A percentile compares a stretch with the other conserved stretches of the same genome.
These are phyloP conservation scores for Xestobium rufovillosum DNA, from an alignment of 2,888 invertebrate species.

Conservation along the genomic window DNA sequence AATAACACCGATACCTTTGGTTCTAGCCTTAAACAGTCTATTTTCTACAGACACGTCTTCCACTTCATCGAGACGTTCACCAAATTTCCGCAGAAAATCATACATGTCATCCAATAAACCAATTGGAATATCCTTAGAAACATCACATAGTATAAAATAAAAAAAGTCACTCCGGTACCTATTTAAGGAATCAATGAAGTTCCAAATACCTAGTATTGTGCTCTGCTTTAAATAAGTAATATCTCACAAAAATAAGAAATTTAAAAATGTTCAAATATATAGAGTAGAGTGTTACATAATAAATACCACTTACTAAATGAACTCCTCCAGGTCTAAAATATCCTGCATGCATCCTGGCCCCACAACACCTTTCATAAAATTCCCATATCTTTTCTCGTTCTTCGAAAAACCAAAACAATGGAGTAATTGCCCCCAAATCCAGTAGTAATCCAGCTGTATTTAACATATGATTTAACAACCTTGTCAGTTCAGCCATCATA, in stretches of 20 bases:
- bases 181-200: not conserved
- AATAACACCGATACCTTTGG: conserved; percentile 65
- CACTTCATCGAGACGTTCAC: conserved; percentile 72
- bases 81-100: conserved; percentile 58
- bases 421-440: conserved; percentile 81
- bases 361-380: conserved; percentile 74
- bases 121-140: conserved; percentile 55
- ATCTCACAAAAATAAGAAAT: too few relatives aligned
- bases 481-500: conserved; percentile 55
- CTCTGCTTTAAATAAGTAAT: not conserved
- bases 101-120: conserved; percentile 76
- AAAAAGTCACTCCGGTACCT: not conserved
- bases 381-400: conserved; percentile 83
- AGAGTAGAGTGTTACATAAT: not conserved
- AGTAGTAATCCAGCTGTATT: conserved; percentile 62
- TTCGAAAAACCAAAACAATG: conserved; percentile 87
- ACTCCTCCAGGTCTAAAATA: conserved; percentile 83
- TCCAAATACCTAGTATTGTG: not conserved
- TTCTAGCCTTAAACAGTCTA: conserved; percentile 64
- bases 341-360: conserved; percentile 75
- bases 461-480: conserved; percentile 75
- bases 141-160: too few relatives aligned
- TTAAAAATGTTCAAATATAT: too few relatives aligned
- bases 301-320: conserved; percentile 42
- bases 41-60: conserved; percentile 73